Percentiles rank a stretch among this genome's conserved stretches.
These are phyloP conservation scores for Flexamia atlantica DNA, from an alignment of 2,888 invertebrate species.

Conservation along the genomic window DNA sequence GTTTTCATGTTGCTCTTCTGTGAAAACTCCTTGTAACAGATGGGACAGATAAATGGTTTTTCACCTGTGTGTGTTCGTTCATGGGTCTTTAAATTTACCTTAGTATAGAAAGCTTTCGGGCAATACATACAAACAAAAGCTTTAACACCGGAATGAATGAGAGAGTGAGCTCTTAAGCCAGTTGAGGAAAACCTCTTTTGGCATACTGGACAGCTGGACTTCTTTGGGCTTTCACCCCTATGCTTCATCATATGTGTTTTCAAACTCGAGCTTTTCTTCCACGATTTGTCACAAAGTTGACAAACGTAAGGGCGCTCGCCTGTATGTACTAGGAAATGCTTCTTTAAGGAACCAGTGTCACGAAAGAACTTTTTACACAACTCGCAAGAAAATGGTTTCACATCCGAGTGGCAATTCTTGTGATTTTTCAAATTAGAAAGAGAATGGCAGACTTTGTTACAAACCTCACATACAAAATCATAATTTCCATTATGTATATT, in stretches of 20 bases:
- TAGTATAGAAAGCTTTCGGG: slow-evolving; percentile 30
- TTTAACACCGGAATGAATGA: slow-evolving; percentile 30
- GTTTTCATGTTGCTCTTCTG: slow-evolving; percentile 44
- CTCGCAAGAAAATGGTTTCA: slow-evolving; percentile 51
- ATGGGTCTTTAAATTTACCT: slow-evolving; percentile 24
- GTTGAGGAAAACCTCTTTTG: background rate
- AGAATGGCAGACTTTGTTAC: slow-evolving; percentile 33
- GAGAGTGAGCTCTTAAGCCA: slow-evolving; percentile 13
- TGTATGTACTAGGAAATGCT: slow-evolving; percentile 32
- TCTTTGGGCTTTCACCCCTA: slow-evolving; percentile 12
- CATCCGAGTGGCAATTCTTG: slow-evolving; percentile 24
- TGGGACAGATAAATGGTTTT: slow-evolving; percentile 31
- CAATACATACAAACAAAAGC: slow-evolving; percentile 28
- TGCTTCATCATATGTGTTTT: slow-evolving; percentile 23
- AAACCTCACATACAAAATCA: slow-evolving; percentile 62
- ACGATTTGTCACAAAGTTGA: slow-evolving; percentile 29
- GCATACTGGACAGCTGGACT: slow-evolving; percentile 21
- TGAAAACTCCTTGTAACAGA: slow-evolving; percentile 33
- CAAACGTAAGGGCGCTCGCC: slow-evolving; percentile 46
- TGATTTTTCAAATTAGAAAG: slow-evolving; percentile 9
- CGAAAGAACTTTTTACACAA: slow-evolving; percentile 57
- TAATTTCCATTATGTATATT: slow-evolving; percentile 70
- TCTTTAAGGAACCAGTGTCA: slow-evolving; percentile 28
- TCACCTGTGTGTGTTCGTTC: slow-evolving; percentile 43
- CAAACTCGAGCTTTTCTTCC: slow-evolving; percentile 24